Conservation (phyloP, 2,797 vertebrate species). For the Aldrovandia affinis region DNA sequence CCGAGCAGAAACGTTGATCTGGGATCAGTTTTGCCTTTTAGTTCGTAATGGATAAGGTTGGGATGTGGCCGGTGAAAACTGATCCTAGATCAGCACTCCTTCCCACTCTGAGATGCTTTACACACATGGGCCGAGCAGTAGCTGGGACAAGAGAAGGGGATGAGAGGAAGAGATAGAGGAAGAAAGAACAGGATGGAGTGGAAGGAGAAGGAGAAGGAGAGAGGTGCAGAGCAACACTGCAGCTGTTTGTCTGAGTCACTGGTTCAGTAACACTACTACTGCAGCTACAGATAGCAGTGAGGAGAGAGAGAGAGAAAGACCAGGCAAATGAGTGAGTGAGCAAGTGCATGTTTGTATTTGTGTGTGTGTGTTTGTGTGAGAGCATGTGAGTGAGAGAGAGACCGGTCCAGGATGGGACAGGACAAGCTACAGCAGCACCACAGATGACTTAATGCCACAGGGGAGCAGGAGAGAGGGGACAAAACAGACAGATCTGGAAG, state of each 20-base stretch:
- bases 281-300: too few relatives aligned
- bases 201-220: neutral
- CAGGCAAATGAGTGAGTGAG: neutral
- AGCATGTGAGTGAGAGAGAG: neutral
- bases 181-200: neutral
- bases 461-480: neutral
- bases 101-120: neutral
- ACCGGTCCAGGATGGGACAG: neutral
- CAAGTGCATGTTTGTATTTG: constrained; percentile 1
- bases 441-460: neutral
- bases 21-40: too few relatives aligned
- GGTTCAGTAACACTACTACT: too few relatives aligned
- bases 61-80: too few relatives aligned
- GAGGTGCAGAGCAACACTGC: constrained; percentile 2
- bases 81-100: neutral
- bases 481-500: neutral
- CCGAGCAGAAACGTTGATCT: too few relatives aligned
- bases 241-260: neutral
- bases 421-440: neutral
- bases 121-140: too few relatives aligned
- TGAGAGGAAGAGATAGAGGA: neutral
- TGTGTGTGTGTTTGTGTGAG: constrained; percentile 1
- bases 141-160: neutral
- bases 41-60: too few relatives aligned
- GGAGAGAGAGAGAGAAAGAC: neutral